These are phyloP conservation scores for Hydrocynus forskahlii DNA, from an alignment of 2,797 vertebrate species.

Conservation along the genomic window DNA sequence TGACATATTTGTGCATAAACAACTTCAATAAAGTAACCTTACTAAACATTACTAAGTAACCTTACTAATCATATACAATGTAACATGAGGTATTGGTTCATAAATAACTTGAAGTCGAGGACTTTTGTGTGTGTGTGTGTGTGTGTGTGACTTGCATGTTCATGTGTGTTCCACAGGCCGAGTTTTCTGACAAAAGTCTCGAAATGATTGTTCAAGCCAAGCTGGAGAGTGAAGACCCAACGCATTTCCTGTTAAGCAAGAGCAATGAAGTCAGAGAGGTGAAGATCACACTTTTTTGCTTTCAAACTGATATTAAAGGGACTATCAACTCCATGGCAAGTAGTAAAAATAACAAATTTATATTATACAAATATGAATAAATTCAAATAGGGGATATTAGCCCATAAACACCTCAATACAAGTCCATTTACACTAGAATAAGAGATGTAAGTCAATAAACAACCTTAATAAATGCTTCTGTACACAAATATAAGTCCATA, in stretches of 20 bases:
- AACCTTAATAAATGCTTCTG: neutral
- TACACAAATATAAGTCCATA: neutral
- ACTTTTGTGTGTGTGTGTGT: neutral
- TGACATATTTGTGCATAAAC: no score
- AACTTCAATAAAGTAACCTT: no score
- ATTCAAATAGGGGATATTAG: neutral
- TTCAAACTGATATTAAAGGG: neutral
- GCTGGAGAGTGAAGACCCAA: slow-evolving; percentile 69
- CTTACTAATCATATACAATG: no score
- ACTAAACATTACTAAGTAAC: no score
- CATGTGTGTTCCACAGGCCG: slow-evolving; percentile 75
- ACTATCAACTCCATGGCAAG: neutral
- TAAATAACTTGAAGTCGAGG: neutral
- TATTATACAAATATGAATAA: no score
- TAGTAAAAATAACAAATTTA: no score
- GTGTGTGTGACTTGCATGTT: neutral
- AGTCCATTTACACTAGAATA: neutral
- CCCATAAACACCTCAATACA: neutral
- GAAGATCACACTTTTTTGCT: slow-evolving; percentile 44
- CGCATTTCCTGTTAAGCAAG: slow-evolving; percentile 78
- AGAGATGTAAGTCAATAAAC: neutral
- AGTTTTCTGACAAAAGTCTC: slow-evolving; percentile 78
- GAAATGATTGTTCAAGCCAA: slow-evolving; percentile 80
- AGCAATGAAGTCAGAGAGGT: slow-evolving; percentile 79
- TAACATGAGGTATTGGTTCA: no score